These are phyloP conservation scores for Drosophila auraria DNA, from an alignment of 1,140 invertebrate genomes.

Conservation along the genomic window DNA sequence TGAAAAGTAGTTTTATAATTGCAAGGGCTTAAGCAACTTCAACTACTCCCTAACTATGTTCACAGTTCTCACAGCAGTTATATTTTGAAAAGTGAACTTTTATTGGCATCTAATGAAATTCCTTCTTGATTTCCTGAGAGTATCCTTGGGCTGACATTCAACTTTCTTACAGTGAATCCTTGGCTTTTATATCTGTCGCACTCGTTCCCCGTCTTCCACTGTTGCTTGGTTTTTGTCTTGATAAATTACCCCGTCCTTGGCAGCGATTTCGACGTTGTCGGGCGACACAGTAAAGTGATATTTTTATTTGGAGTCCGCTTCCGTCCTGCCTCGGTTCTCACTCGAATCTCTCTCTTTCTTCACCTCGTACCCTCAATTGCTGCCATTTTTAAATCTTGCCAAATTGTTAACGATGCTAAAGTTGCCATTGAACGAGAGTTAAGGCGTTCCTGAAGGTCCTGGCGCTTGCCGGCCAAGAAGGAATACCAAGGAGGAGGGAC, in stretches of 20 bases:
- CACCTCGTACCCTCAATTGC: constrained; percentile 44
- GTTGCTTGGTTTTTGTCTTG: constrained; percentile 75
- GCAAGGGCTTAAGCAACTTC: no score
- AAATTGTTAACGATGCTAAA: constrained; percentile 82
- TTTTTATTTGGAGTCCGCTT: constrained; percentile 70
- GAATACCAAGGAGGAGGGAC: neutral
- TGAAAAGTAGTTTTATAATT: no score
- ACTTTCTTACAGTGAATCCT: constrained; percentile 26
- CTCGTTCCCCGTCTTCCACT: constrained; percentile 12
- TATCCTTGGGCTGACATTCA: neutral
- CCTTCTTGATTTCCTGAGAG: neutral
- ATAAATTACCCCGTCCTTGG: constrained; percentile 82
- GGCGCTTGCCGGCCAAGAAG: constrained; percentile 17
- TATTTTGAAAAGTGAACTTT: neutral
- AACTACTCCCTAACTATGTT: neutral
- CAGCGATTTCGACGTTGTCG: constrained; percentile 64
- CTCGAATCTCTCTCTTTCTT: constrained; percentile 15
- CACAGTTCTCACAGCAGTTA: neutral
- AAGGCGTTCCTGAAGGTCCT: constrained; percentile 43
- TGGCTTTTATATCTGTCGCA: constrained; percentile 37
- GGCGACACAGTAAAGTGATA: constrained; percentile 81
- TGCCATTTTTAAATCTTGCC: constrained; percentile 81
- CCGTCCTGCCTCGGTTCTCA: neutral
- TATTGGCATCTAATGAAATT: constrained; percentile 1
- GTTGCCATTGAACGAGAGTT: constrained; percentile 68